Evolutionary conservation across 2,888 invertebrate species (phyloP).

Genomic region (Heliconius ismenius): DNA sequence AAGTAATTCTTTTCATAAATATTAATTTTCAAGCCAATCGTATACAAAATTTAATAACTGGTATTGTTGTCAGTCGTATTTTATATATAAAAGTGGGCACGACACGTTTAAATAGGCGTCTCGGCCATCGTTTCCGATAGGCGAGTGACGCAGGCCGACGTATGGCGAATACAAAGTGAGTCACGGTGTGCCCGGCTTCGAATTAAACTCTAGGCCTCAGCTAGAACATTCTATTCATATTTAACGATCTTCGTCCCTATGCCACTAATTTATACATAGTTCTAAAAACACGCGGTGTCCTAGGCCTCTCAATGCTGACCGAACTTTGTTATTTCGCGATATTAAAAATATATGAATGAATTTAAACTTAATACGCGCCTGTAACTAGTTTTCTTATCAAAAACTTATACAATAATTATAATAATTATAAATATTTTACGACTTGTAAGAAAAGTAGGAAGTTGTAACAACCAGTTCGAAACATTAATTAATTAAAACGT

Average conservation of each 20-base stretch:
- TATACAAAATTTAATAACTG: slow-evolving; percentile 6
- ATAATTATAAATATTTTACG: slow-evolving; percentile 32
- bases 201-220: slow-evolving; percentile 44
- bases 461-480: slow-evolving; percentile 27
- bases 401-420: slow-evolving; percentile 19
- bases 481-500: slow-evolving; percentile 30
- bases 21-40: neutral
- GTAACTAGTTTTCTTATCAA: slow-evolving; percentile 20
- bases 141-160: slow-evolving; percentile 69
- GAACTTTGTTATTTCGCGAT: slow-evolving; percentile 5
- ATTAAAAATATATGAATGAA: slow-evolving; percentile 5
- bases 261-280: slow-evolving; percentile 29
- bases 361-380: neutral
- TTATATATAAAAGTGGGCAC: slow-evolving; percentile 46
- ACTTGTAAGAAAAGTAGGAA: slow-evolving; percentile 27
- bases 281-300: slow-evolving; percentile 20
- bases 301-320: slow-evolving; percentile 15
- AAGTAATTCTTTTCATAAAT: neutral
- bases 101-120: slow-evolving; percentile 66
- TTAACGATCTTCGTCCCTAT: slow-evolving; percentile 43
- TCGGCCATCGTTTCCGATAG: slow-evolving; percentile 77
- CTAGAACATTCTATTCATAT: slow-evolving; percentile 50
- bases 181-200: slow-evolving; percentile 47
- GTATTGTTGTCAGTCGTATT: slow-evolving; percentile 3
- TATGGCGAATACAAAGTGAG: slow-evolving; percentile 68